These are phyloP conservation scores for Sebastolobus altivelis DNA, from an alignment of 2,797 vertebrate genomes.

Conservation along the genomic window DNA sequence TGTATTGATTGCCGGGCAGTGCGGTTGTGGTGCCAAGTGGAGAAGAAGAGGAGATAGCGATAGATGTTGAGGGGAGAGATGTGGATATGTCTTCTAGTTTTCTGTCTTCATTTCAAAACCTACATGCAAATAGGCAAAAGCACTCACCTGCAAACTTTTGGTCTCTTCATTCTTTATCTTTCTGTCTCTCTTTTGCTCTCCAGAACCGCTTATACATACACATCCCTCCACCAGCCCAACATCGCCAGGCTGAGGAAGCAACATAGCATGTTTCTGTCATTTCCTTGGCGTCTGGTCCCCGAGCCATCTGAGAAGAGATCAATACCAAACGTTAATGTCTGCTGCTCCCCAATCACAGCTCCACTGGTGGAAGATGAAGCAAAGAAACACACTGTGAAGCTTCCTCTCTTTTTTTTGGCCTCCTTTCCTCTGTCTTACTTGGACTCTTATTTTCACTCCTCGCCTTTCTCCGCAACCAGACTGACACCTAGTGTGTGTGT, in stretches of 20 bases:
- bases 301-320: slow-evolving; percentile 71
- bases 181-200: neutral
- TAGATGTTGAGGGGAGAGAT: slow-evolving; percentile 11
- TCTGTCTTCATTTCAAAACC: neutral
- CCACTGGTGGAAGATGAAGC: slow-evolving; percentile 70
- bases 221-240: neutral
- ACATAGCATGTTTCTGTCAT: slow-evolving; percentile 68
- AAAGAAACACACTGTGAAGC: slow-evolving; percentile 51
- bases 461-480: slow-evolving; percentile 28
- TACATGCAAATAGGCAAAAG: slow-evolving; percentile 3
- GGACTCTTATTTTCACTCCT: slow-evolving; percentile 18
- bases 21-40: neutral
- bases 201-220: neutral
- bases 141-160: neutral
- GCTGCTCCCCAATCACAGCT: slow-evolving; percentile 77
- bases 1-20: slow-evolving; percentile 46
- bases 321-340: slow-evolving; percentile 74
- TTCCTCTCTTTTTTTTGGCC: slow-evolving; percentile 19
- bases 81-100: slow-evolving; percentile 4
- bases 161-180: neutral
- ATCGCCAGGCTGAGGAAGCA: slow-evolving; percentile 53
- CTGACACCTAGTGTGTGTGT: slow-evolving; percentile 57
- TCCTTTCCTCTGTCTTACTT: slow-evolving; percentile 26
- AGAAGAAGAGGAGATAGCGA: slow-evolving; percentile 1
- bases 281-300: slow-evolving; percentile 64